Base-by-base conservation (phyloP, 2,113 vertebrate genomes). In the Delphinus delphis region DNA sequence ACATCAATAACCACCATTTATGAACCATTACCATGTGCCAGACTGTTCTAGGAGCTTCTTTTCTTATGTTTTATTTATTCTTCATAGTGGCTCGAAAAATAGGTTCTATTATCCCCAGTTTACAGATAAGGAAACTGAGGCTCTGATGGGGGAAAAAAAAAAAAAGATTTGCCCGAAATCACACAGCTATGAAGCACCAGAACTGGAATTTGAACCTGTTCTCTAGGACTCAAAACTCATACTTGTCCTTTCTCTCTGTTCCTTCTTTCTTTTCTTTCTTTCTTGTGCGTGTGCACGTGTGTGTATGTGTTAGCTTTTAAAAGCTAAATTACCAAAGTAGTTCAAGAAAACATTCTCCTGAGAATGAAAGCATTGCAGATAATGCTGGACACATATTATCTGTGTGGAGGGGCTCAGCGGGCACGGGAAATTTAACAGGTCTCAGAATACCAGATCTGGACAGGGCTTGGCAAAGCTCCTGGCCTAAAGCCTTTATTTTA, bases 331-430 rank as follows among this genome's bases (percentile, higher is more conserved):
- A 82, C 38, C 60, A 31, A 47, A 79, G 67, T 58, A 53, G 13
- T 95, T 92, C n/a, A 68, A 80, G 92, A 82, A 80, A 76, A 71
- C 76, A n/a, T 31, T 92, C 65, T 95, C 58, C 63, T n/a, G 62
- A 92, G 81, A 87, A 55, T 44, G 31, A n/a, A 85, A 70, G 55
- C 31, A 0, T 50, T 13, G 9, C 77, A 26, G 77, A 62, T 53
- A 36, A 60, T 18, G 12, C 70, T 92, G 88, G 41, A n/a, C 82
- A 83, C 74, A 70, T 33, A 10, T 50, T 3, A 25, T 38, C 28
- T 36, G 73, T n/a, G 62, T 9, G 33, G n/a, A 73, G 26, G 28
- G 47, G 47, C 28, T 70, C 55, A 23, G 31, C 20, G 21, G 77
- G 50, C 21, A 17, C 1, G 6, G 60, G 60, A 73, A 33, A 33